Evolutionary conservation across 2,797 vertebrate species (phyloP).

Genomic region (Micropoecilia bifurca): DNA sequence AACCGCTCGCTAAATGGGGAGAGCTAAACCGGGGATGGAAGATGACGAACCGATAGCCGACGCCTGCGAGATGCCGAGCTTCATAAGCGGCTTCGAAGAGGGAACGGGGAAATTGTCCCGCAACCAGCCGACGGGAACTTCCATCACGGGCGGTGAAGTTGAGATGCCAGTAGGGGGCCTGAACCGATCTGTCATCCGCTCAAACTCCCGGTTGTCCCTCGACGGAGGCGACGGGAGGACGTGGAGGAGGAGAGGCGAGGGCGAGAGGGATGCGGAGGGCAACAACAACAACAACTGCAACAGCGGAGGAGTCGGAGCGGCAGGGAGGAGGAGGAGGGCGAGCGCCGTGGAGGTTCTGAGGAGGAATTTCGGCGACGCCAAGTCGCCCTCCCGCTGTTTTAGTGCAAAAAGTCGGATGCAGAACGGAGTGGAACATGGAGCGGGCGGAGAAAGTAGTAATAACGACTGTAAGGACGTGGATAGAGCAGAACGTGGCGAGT

Average conservation of each 20-base stretch:
- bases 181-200: conserved; percentile 52
- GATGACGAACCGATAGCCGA: conserved; percentile 71
- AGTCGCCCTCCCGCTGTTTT: conserved; percentile 44
- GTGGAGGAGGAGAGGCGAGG: conserved; percentile 17
- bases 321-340: conserved; percentile 57
- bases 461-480: conserved; percentile 2
- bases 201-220: conserved; percentile 48
- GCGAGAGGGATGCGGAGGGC: conserved; percentile 55
- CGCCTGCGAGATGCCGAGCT: conserved; percentile 74
- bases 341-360: conserved; percentile 77
- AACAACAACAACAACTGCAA: conserved; percentile 73
- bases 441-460: conserved; percentile 22
- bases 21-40: conserved; percentile 77
- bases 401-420: conserved; percentile 46
- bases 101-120: conserved; percentile 63
- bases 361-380: conserved; percentile 71
- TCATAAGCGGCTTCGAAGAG: conserved; percentile 71
- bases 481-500: conserved; percentile 24
- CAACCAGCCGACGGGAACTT: conserved; percentile 63
- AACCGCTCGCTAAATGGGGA: conserved; percentile 64
- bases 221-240: conserved; percentile 44
- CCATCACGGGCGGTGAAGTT: conserved; percentile 64
- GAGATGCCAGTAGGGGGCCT: conserved; percentile 66
- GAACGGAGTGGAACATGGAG: conserved; percentile 25
- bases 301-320: conserved; percentile 54